phyloP scores from a whole-genome alignment of 2,113 vertebrate genomes.

The Rhinichthys klamathensis region DNA sequence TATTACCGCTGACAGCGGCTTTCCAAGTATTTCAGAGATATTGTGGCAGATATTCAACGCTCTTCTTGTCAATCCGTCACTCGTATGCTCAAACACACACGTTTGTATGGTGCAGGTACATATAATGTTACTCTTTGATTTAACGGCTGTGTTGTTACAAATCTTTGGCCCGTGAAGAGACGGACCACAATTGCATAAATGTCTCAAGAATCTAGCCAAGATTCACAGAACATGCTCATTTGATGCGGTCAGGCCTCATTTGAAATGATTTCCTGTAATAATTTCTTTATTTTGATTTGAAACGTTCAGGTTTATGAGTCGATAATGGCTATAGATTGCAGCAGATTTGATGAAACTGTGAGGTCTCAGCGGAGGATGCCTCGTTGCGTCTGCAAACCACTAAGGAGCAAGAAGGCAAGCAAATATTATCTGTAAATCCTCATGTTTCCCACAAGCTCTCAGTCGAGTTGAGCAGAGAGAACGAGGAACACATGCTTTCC shows the following conservation, averaged over 20 bases:
- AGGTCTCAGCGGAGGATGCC: background rate
- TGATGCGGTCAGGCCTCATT: background rate
- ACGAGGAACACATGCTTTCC: conserved; percentile 18
- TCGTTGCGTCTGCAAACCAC: background rate
- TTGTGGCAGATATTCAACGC: background rate
- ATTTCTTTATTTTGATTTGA: conserved; percentile 6
- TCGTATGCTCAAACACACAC: background rate
- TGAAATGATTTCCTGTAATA: background rate
- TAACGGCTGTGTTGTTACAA: background rate
- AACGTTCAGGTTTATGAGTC: background rate
- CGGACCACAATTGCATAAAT: background rate
- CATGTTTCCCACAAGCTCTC: conserved; percentile 18
- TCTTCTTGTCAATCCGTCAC: background rate
- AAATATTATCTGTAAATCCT: conserved; percentile 22
- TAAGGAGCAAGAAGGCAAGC: conserved; percentile 25
- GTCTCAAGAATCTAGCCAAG: background rate
- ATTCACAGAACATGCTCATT: background rate
- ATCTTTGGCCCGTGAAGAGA: background rate
- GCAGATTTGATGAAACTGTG: background rate
- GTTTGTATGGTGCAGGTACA: background rate
- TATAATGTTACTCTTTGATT: background rate
- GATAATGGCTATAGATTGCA: background rate
- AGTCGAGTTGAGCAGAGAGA: background rate
- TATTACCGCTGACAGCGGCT: background rate
- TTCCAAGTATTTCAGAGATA: background rate